phyloP scores from a whole-genome alignment of 2,888 invertebrate genomes.

The Latrodectus hesperus region DNA sequence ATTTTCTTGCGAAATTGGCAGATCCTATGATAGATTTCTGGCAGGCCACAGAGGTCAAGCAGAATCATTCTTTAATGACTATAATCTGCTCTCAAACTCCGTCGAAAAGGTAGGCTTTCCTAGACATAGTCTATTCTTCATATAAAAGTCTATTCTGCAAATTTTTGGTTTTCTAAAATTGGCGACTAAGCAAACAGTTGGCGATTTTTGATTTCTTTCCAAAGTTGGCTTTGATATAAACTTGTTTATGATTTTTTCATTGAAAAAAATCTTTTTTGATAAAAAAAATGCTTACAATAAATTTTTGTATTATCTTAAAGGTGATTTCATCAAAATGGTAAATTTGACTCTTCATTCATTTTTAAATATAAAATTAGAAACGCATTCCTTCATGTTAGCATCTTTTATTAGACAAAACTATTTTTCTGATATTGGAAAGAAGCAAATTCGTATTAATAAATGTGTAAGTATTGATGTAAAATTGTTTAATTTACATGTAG shows the following conservation, averaged over 20 bases:
- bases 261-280: no score
- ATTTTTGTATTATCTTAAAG: no score
- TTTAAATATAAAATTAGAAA: no score
- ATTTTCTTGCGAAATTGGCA: constrained; percentile 3
- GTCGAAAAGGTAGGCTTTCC: constrained; percentile 27
- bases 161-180: not conserved
- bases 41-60: constrained; percentile 21
- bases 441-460: no score
- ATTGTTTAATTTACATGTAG: no score
- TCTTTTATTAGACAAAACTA: no score
- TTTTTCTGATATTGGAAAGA: no score
- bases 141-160: not conserved
- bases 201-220: not conserved
- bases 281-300: no score
- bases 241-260: not conserved
- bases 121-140: constrained; percentile 5
- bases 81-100: constrained; percentile 35
- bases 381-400: no score
- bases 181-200: not conserved
- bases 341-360: no score
- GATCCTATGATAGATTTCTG: constrained; percentile 40
- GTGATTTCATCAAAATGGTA: no score
- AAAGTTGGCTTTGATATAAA: not conserved
- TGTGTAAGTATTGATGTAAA: no score
- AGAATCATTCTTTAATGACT: constrained; percentile 28